Percentiles rank a stretch among this genome's conserved stretches.
These are phyloP conservation scores for Pseudolycoriella hygida DNA, from an alignment of 2,888 invertebrate species.

Conservation along the genomic window DNA sequence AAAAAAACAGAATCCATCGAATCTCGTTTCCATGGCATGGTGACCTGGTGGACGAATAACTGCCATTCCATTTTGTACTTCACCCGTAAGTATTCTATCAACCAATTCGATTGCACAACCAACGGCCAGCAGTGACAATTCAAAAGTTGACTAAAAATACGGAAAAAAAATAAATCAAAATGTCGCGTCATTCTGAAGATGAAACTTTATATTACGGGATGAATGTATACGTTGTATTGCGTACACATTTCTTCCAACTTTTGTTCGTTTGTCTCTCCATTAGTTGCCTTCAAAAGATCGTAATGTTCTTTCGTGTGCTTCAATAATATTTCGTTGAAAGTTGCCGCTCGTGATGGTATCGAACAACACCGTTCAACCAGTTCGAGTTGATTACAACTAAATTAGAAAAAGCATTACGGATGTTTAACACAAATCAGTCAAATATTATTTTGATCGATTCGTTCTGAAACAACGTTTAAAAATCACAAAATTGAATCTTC, in stretches of 20 bases:
- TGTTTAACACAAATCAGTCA: too few species aligned
- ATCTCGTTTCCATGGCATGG: slow-evolving; percentile 73
- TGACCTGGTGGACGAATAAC: slow-evolving; percentile 82
- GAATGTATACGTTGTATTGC: slow-evolving; percentile 65
- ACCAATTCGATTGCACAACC: slow-evolving; percentile 67
- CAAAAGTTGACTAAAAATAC: slow-evolving; percentile 48
- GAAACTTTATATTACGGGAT: slow-evolving; percentile 33
- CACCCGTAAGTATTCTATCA: slow-evolving; percentile 44
- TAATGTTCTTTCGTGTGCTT: slow-evolving; percentile 51
- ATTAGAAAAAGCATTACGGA: too few species aligned
- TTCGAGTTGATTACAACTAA: slow-evolving; percentile 48
- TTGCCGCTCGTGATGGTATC: slow-evolving; percentile 40
- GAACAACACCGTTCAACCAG: slow-evolving; percentile 46
- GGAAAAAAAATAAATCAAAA: slow-evolving; percentile 2
- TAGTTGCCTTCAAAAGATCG: slow-evolving; percentile 43
- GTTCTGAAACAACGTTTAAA: too few species aligned
- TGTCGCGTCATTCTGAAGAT: background rate
- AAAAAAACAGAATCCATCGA: slow-evolving; percentile 65
- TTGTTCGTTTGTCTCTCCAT: slow-evolving; percentile 33
- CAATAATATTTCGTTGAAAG: slow-evolving; percentile 45
- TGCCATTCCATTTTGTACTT: slow-evolving; percentile 68
- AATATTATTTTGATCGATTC: too few species aligned
- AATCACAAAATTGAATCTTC: too few species aligned
- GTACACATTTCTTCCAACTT: slow-evolving; percentile 52
- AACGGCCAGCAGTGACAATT: slow-evolving; percentile 54